Evolutionary conservation across 2,888 invertebrate species (phyloP).

Genomic region (Diaperis boleti): DNA sequence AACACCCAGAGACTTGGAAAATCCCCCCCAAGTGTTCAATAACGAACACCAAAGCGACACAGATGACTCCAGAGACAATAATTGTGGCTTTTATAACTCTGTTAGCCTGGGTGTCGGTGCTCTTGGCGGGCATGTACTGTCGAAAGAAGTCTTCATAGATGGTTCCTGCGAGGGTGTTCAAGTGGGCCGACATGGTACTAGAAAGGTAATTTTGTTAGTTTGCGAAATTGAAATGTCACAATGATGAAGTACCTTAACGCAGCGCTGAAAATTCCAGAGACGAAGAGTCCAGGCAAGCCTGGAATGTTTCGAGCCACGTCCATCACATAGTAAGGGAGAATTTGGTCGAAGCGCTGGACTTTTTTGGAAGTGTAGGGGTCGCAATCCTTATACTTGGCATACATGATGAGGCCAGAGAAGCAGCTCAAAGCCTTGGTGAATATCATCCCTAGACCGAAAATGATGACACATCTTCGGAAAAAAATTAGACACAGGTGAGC

Average conservation of each 20-base stretch:
- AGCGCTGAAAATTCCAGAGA: slow-evolving; percentile 80
- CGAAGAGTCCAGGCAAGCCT: slow-evolving; percentile 79
- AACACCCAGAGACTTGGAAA: slow-evolving; percentile 73
- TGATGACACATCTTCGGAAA: slow-evolving; percentile 39
- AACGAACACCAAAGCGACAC: slow-evolving; percentile 77
- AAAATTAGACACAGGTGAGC: no score
- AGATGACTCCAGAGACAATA: slow-evolving; percentile 72
- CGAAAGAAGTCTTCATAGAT: slow-evolving; percentile 74
- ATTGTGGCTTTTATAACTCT: slow-evolving; percentile 71
- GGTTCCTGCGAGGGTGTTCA: slow-evolving; percentile 73
- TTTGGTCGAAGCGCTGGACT: slow-evolving; percentile 69
- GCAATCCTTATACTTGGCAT: slow-evolving; percentile 74
- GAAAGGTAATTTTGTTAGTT: no score
- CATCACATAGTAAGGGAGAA: slow-evolving; percentile 77
- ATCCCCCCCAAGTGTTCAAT: slow-evolving; percentile 75
- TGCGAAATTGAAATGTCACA: no score
- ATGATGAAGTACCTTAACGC: slow-evolving; percentile 71
- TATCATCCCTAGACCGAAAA: slow-evolving; percentile 35
- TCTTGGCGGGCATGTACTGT: slow-evolving; percentile 67
- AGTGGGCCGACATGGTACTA: slow-evolving; percentile 73
- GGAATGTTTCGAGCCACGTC: slow-evolving; percentile 73
- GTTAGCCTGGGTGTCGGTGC: slow-evolving; percentile 69
- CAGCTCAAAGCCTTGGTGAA: slow-evolving; percentile 20
- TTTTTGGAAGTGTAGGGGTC: slow-evolving; percentile 73
- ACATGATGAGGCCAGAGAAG: slow-evolving; percentile 51